These are phyloP conservation scores for Meteorus sp. DNA, from an alignment of 1,140 invertebrate species.

Conservation along the genomic window DNA sequence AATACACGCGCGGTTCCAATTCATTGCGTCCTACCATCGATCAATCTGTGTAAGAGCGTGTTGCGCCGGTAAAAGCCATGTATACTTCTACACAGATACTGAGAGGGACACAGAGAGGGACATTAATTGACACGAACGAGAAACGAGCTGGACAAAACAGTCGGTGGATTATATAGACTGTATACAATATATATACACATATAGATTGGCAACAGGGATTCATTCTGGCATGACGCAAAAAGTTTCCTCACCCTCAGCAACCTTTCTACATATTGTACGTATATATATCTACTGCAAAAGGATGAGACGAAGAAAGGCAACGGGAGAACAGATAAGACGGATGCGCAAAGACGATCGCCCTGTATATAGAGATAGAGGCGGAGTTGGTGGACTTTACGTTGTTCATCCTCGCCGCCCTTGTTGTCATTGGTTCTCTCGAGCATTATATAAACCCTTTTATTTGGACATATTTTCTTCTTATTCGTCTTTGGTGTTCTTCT, in stretches of 20 bases:
- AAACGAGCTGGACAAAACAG: conserved; percentile 22
- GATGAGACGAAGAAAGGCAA: conserved; percentile 20
- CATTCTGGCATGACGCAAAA: no score
- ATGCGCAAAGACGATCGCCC: conserved; percentile 36
- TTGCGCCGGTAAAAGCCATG: no score
- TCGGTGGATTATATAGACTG: conserved; percentile 1
- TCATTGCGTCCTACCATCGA: conserved; percentile 23
- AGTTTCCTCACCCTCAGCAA: no score
- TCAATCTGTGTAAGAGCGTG: conserved; percentile 19
- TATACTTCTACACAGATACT: no score
- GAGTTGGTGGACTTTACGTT: conserved; percentile 42
- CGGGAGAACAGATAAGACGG: conserved; percentile 33
- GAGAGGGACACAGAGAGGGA: conserved; percentile 37
- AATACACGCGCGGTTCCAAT: conserved; percentile 18
- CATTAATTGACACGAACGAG: conserved; percentile 57
- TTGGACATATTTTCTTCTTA: conserved; percentile 17
- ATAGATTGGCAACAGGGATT: no score
- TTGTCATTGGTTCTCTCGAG: conserved; percentile 44
- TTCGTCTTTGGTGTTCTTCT: no score
- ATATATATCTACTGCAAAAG: conserved; percentile 6
- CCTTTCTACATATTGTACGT: no score
- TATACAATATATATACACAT: not conserved
- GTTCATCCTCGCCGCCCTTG: conserved; percentile 47
- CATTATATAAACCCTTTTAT: not conserved
- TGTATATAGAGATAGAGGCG: conserved; percentile 57